phyloP scores from a whole-genome alignment of 2,888 invertebrate species.

The Perdita meconis region DNA sequence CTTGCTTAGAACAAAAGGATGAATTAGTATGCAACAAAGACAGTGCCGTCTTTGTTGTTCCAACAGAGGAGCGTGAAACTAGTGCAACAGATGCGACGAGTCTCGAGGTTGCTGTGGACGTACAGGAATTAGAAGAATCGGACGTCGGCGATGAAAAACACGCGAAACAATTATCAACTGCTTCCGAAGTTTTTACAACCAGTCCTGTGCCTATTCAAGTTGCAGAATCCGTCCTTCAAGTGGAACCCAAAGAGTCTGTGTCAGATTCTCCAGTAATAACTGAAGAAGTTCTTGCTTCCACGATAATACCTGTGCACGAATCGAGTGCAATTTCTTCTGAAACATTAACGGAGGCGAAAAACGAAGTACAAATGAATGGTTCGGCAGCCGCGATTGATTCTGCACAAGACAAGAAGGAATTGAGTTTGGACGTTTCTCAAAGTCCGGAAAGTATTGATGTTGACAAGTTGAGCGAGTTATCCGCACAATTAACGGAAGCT shows the following conservation, averaged over 20 bases:
- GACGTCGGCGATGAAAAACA: constrained; percentile 44
- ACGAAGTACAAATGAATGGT: constrained; percentile 41
- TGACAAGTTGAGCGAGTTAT: constrained; percentile 16
- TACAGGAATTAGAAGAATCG: constrained; percentile 4
- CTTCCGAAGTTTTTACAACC: constrained; percentile 56
- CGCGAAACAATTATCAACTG: constrained; percentile 47
- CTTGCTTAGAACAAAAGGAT: constrained; percentile 17
- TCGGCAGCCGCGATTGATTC: constrained; percentile 11
- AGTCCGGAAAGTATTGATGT: constrained; percentile 8
- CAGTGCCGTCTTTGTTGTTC: neutral
- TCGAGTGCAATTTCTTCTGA: constrained; percentile 66
- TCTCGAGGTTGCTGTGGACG: constrained; percentile 25
- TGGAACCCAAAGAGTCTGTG: constrained; percentile 79
- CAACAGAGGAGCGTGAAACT: constrained; percentile 1
- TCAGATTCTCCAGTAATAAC: constrained; percentile 72
- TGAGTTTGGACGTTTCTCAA: neutral
- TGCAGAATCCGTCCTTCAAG: constrained; percentile 81
- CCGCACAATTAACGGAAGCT: constrained; percentile 1
- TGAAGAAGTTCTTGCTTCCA: constrained; percentile 77
- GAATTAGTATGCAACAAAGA: constrained; percentile 14
- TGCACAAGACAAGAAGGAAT: constrained; percentile 5
- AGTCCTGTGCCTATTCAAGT: constrained; percentile 81
- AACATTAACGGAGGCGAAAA: constrained; percentile 14
- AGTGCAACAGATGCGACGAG: constrained; percentile 8
- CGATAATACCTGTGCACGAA: constrained; percentile 75